phyloP scores from a whole-genome alignment of 2,113 vertebrate genomes.

The Psephotus haematonotus region DNA sequence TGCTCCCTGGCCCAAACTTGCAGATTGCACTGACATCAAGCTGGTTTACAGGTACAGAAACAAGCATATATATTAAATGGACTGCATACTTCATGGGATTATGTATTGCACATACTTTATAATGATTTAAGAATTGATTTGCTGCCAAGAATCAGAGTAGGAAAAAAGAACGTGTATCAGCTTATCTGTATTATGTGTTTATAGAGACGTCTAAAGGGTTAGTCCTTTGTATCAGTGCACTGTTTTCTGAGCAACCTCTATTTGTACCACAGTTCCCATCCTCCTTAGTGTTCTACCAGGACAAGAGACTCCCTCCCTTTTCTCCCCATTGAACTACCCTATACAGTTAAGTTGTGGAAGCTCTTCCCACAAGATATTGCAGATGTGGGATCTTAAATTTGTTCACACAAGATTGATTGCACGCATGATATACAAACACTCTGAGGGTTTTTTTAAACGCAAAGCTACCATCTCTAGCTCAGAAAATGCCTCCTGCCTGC shows the following conservation, averaged over 20 bases:
- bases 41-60: constrained; percentile 56
- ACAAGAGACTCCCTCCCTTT: not conserved
- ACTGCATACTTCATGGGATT: not conserved
- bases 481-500: not conserved
- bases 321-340: not conserved
- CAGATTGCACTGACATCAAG: constrained; percentile 4
- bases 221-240: not conserved
- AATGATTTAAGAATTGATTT: constrained; percentile 64
- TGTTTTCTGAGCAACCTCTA: not conserved
- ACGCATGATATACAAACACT: not conserved
- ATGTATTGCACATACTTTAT: constrained; percentile 32
- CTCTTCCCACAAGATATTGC: not conserved
- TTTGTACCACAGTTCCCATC: not conserved
- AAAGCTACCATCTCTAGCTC: not conserved
- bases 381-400: not conserved
- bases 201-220: not conserved
- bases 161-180: constrained; percentile 2
- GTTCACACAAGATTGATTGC: not conserved
- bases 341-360: not conserved
- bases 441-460: not conserved
- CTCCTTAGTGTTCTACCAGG: not conserved
- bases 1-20: not conserved
- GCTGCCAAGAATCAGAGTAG: constrained; percentile 55
- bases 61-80: constrained; percentile 29
- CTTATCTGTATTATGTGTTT: not conserved